Evolutionary conservation across 2,113 vertebrate genomes (phyloP).

Genomic region (Callaeas wilsoni): DNA sequence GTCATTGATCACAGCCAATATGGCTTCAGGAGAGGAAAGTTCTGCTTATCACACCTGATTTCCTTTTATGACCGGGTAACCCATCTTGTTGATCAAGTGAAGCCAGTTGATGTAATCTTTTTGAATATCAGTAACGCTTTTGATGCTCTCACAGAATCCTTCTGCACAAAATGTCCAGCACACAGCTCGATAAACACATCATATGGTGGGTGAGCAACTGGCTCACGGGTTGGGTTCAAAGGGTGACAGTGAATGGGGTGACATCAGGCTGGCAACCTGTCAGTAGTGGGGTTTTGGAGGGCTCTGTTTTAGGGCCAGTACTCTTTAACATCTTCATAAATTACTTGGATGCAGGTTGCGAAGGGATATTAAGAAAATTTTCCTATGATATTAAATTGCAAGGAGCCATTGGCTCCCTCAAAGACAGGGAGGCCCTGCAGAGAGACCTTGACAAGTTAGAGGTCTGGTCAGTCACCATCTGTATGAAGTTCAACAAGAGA

Average conservation of each 20-base stretch:
- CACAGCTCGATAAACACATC: neutral
- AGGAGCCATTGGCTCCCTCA: rapidly evolving
- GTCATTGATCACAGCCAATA: neutral
- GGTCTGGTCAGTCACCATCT: too few relatives aligned
- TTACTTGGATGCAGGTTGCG: neutral
- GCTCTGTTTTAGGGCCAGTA: neutral
- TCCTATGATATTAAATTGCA: too few relatives aligned
- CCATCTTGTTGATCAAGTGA: too few relatives aligned
- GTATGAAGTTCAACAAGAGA: neutral
- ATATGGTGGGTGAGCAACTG: neutral
- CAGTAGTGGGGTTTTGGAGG: neutral
- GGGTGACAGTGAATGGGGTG: neutral
- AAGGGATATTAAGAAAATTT: neutral
- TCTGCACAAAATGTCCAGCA: neutral
- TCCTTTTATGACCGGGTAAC: neutral
- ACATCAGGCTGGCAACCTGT: neutral
- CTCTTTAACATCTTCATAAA: neutral
- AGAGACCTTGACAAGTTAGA: too few relatives aligned
- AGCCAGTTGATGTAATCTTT: neutral
- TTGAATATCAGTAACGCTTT: neutral
- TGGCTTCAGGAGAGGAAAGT: neutral
- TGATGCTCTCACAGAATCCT: neutral
- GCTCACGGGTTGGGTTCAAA: neutral
- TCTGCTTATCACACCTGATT: neutral
- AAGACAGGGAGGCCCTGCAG: neutral